Base-by-base conservation (phyloP, 92 coral and sea anemone genomes). In the Micromussa lordhowensis region DNA sequence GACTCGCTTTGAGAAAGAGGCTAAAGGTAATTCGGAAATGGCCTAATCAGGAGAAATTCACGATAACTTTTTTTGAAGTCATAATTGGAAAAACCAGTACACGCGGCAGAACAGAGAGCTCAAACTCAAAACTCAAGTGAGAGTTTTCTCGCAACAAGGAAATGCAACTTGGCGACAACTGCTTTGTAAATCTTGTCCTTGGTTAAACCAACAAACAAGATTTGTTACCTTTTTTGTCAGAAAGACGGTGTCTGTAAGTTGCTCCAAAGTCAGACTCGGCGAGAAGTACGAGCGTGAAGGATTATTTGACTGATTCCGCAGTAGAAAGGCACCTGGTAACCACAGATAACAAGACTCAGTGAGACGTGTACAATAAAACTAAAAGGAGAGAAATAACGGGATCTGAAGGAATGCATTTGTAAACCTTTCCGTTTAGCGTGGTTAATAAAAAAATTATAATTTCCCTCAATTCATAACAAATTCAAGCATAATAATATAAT, bases 191-290 rank as follows among this genome's bases (percentile, higher is more conserved):
- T 19, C 3, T 3, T 21, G n/a, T 22, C 28, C 10, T 36, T 1
- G 35, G 35, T 68, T 68, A 44, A 35, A 15, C 44, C 13, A 34
- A 5, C 38, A 38, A 48, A 21, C 81, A 48, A 80, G 34, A 2
- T 29, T 21, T 11, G 22, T 12, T 89, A 92, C 95, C 81, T 87
- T 91, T 70, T 79, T 87, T 18, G 53, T 82, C 28, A 93, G 95
- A 32, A 87, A 86, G 18, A 77, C 71, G 29, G 82, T 53, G 81
- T 93, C 86, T 16, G 94, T 90, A 48, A 91, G 91, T 32, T 89
- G 81, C 71, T 79, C 95, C 57, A 87, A 22, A 0, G 94, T 64
- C 35, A 86, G 40, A 44, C 81, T 90, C 30, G 94, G 91, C 24
- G 35, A 84, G 32, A 85, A 88, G 29, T 57, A 18, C 4, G 86